A percentile compares a stretch with the other conserved stretches of the same genome.
phyloP scores from a whole-genome alignment of 2,797 vertebrate species.

The Sebastes kiyomatsui region DNA sequence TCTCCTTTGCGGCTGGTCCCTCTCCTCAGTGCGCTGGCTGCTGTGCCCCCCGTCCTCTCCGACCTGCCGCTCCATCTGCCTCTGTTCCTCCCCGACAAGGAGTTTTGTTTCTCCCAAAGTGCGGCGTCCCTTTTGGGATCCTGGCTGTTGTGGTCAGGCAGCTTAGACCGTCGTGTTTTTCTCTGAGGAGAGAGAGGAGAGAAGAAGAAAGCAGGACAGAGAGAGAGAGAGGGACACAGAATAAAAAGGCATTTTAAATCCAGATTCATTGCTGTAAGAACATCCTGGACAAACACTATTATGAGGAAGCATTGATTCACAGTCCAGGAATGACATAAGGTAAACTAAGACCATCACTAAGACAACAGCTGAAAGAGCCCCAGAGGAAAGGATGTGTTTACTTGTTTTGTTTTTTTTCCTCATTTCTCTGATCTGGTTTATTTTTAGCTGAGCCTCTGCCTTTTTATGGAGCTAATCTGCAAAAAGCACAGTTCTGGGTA shows the following conservation, averaged over 20 bases:
- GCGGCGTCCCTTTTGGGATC: slow-evolving; percentile 85
- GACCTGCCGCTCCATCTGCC: slow-evolving; percentile 81
- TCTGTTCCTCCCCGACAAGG: slow-evolving; percentile 79
- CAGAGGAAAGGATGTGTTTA: slow-evolving; percentile 56
- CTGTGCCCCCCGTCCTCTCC: slow-evolving; percentile 80
- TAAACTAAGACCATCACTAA: slow-evolving; percentile 44
- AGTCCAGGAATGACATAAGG: slow-evolving; percentile 34
- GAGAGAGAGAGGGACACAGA: not conserved
- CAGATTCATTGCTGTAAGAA: slow-evolving; percentile 3
- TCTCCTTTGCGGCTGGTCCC: slow-evolving; percentile 73
- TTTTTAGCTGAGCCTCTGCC: slow-evolving; percentile 64
- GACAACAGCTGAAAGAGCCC: slow-evolving; percentile 42
- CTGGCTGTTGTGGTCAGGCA: slow-evolving; percentile 88
- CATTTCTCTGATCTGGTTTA: slow-evolving; percentile 48
- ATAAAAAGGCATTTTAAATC: slow-evolving; percentile 7
- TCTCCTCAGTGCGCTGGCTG: slow-evolving; percentile 74
- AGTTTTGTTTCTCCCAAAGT: slow-evolving; percentile 85
- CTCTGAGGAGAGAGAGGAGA: slow-evolving; percentile 74
- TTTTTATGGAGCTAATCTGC: slow-evolving; percentile 61
- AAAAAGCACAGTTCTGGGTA: slow-evolving; percentile 44
- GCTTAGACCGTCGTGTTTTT: slow-evolving; percentile 87
- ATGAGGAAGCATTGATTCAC: slow-evolving; percentile 30
- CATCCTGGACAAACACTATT: too few relatives aligned
- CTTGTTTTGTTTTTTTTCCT: slow-evolving; percentile 3
- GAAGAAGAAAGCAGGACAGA: not conserved